A percentile compares a stretch with the other conserved stretches of the same genome.
Conservation (phyloP, 2,888 invertebrate species). For the Orchesella flavescens region DNA sequence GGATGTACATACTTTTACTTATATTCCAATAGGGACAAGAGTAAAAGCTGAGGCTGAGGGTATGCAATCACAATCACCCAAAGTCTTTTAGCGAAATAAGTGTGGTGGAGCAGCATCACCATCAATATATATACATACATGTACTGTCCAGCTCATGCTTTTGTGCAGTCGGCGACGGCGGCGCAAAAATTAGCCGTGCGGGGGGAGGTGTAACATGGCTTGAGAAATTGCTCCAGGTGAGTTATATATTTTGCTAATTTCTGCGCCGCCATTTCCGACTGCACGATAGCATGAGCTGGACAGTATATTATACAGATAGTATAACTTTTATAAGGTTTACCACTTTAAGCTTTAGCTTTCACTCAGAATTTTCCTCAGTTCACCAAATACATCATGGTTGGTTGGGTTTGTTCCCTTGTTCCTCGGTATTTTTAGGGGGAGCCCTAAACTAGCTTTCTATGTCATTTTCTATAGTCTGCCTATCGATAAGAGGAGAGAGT, state of each 20-base stretch:
- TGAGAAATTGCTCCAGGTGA: too few relatives aligned
- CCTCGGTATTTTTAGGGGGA: background rate
- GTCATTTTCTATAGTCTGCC: background rate
- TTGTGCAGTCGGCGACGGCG: too few relatives aligned
- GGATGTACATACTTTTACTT: too few relatives aligned
- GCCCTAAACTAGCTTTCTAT: conserved; percentile 46
- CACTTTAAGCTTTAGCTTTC: conserved; percentile 56
- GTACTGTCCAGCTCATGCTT: too few relatives aligned
- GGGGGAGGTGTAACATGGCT: too few relatives aligned
- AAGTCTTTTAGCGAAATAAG: background rate
- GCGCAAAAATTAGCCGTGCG: too few relatives aligned
- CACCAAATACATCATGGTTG: conserved; percentile 56
- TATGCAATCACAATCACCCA: conserved; percentile 1
- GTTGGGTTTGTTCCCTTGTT: conserved; percentile 32
- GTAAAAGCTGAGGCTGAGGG: background rate
- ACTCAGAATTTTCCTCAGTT: conserved; percentile 60
- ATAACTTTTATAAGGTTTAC: conserved; percentile 21
- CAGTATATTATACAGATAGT: too few relatives aligned
- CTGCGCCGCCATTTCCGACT: too few relatives aligned
- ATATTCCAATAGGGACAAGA: background rate
- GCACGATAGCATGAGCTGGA: too few relatives aligned
- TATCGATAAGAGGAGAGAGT: background rate
- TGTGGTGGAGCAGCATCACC: too few relatives aligned
- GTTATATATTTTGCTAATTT: too few relatives aligned
- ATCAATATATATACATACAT: too few relatives aligned